Percentiles rank a stretch among this genome's conserved stretches.
Evolutionary conservation across 35 echinoderm and acorn worm genomes (phyloP).

Genomic region (Holothuria glaberrima): DNA sequence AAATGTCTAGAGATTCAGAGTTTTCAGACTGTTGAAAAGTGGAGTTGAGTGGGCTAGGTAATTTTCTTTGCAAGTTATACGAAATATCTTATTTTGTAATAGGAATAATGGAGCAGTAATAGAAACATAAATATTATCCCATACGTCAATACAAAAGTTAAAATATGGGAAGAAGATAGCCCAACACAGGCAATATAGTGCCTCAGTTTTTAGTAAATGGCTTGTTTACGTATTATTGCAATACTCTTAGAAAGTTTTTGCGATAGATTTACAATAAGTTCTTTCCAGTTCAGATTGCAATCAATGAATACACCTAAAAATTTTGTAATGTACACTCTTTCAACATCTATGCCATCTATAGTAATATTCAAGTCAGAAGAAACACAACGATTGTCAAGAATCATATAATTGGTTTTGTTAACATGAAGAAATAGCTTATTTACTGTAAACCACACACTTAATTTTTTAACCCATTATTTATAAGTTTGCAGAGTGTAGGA

Average conservation of each 20-base stretch:
- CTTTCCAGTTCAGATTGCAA: conserved; percentile 24
- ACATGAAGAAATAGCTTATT: no score
- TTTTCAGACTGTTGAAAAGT: not conserved
- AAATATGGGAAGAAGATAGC: not conserved
- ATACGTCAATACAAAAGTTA: not conserved
- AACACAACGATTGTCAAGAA: not conserved
- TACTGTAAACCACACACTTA: no score
- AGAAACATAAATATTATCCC: not conserved
- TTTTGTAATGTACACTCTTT: conserved; percentile 13
- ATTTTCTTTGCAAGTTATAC: not conserved
- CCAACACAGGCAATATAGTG: not conserved
- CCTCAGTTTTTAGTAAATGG: not conserved
- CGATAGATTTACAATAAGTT: conserved; percentile 19
- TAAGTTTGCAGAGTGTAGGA: not conserved
- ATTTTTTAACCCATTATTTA: not conserved
- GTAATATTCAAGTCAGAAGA: not conserved
- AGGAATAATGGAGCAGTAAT: not conserved
- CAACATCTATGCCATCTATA: not conserved
- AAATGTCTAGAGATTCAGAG: not conserved
- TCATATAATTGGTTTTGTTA: not conserved
- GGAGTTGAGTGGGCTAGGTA: not conserved
- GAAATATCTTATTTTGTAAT: not conserved
- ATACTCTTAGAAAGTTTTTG: not conserved
- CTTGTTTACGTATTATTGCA: not conserved
- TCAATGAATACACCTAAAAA: conserved; percentile 36